Evolutionary conservation across 2,888 invertebrate genomes (phyloP).

Genomic region (Drosophila mimica): DNA sequence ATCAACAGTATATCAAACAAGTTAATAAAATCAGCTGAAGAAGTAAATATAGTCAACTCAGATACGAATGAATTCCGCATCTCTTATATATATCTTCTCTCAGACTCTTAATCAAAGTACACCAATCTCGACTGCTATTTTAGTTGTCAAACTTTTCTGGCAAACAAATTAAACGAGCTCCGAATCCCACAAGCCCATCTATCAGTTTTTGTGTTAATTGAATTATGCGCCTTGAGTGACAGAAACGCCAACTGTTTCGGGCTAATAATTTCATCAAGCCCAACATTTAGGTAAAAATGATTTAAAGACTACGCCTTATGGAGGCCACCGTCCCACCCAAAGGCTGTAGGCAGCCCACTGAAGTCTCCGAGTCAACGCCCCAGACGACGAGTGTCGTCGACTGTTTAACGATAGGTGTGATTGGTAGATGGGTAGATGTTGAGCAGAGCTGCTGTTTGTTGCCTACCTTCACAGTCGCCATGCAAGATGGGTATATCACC

Average conservation of each 20-base stretch:
- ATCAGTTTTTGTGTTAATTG: slow-evolving; percentile 54
- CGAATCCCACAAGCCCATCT: background rate
- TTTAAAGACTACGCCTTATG: slow-evolving; percentile 47
- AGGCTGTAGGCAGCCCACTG: slow-evolving; percentile 41
- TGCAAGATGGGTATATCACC: slow-evolving; percentile 89
- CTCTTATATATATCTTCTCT: background rate
- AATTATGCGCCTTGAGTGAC: slow-evolving; percentile 65
- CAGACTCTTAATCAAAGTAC: background rate
- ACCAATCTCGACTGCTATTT: background rate
- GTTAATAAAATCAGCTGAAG: slow-evolving; percentile 29
- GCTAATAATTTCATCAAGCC: slow-evolving; percentile 59
- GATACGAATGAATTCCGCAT: no score
- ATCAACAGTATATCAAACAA: slow-evolving; percentile 16
- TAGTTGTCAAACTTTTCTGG: background rate
- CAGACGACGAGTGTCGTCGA: slow-evolving; percentile 47
- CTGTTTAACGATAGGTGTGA: slow-evolving; percentile 52
- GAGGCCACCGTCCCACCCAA: slow-evolving; percentile 43
- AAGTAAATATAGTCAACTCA: background rate
- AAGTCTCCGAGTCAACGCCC: slow-evolving; percentile 48
- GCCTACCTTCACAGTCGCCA: slow-evolving; percentile 87
- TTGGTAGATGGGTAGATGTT: slow-evolving; percentile 23
- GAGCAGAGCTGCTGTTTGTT: slow-evolving; percentile 5
- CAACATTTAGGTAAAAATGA: slow-evolving; percentile 42
- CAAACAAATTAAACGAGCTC: background rate
- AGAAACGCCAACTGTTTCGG: slow-evolving; percentile 60